These are phyloP conservation scores for Caenorhabditis japonica DNA, from an alignment of 2,888 invertebrate genomes.

Conservation along the genomic window DNA sequence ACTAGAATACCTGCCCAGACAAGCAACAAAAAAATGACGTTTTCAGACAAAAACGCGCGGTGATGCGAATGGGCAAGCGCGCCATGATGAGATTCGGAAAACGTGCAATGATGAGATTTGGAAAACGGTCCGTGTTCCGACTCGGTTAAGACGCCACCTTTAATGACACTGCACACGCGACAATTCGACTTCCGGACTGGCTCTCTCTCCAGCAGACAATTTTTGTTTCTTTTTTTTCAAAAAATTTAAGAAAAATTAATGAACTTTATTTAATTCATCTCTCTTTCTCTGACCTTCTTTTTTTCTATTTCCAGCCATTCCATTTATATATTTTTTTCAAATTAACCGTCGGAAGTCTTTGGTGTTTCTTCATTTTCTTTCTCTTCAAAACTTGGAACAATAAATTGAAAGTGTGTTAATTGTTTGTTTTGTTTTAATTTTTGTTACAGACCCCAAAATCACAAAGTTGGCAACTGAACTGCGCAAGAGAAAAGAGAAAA, in stretches of 20 bases:
- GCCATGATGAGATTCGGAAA: conserved; percentile 65
- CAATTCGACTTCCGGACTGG: conserved; percentile 39
- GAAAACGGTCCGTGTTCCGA: conserved; percentile 59
- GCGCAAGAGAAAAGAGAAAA: no score
- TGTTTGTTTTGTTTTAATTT: background rate
- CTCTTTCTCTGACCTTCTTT: background rate
- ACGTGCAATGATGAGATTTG: conserved; percentile 62
- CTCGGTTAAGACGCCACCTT: conserved; percentile 41
- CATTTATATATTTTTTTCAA: conserved; percentile 3
- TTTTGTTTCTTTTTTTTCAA: background rate
- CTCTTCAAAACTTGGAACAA: conserved; percentile 37
- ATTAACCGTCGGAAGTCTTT: background rate
- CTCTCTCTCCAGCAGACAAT: no score
- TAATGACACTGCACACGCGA: conserved; percentile 27
- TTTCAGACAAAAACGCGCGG: conserved; percentile 43
- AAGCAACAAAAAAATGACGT: no score
- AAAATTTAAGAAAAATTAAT: no score
- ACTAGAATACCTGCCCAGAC: no score
- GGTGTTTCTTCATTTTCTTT: background rate
- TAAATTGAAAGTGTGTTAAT: conserved; percentile 45
- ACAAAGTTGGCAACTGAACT: no score
- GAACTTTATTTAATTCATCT: no score
- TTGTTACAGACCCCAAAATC: no score
- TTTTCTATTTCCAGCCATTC: conserved; percentile 2
- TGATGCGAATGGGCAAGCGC: conserved; percentile 57